Evolutionary conservation across 2,113 vertebrate species (phyloP).

Genomic region (Aepyceros melampus): DNA sequence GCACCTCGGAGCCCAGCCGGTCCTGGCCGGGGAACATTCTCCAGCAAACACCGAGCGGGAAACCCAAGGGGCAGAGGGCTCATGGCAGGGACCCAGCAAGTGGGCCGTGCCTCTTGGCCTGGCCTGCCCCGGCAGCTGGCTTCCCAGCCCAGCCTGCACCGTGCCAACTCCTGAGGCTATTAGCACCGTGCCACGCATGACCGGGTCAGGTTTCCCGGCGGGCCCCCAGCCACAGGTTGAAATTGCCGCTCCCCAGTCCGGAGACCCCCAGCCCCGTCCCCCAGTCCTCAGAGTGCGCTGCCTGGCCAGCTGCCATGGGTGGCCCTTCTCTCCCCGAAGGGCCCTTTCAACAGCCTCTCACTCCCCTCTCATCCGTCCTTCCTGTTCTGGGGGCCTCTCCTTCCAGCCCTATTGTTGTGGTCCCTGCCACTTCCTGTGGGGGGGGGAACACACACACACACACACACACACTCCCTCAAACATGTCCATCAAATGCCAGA

Average conservation of each 20-base stretch:
- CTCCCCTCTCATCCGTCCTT: not conserved
- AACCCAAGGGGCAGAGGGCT: not conserved
- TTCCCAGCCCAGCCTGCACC: not conserved
- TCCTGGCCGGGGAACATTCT: not conserved
- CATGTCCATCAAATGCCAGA: constrained; percentile 42
- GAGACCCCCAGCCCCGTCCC: fast-evolving
- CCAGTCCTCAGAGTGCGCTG: not conserved
- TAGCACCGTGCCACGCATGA: not conserved
- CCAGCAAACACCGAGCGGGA: not conserved
- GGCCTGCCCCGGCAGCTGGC: not conserved
- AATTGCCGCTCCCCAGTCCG: not conserved
- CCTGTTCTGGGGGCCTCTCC: not conserved
- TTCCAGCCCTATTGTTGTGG: not conserved
- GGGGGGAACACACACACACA: too few species aligned
- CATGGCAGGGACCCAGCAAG: not conserved
- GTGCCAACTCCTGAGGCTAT: not conserved
- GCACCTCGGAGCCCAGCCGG: fast-evolving
- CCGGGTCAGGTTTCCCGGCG: not conserved
- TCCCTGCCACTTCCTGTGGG: not conserved
- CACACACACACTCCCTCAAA: not conserved
- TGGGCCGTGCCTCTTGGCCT: not conserved
- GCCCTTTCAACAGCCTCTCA: not conserved
- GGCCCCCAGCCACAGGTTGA: not conserved
- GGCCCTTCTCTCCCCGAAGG: not conserved
- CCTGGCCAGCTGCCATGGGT: not conserved